A percentile compares a stretch with the other conserved stretches of the same genome.
Evolutionary conservation across 2,888 invertebrate species (phyloP).

Genomic region (Acanthosoma haemorrhoidale): DNA sequence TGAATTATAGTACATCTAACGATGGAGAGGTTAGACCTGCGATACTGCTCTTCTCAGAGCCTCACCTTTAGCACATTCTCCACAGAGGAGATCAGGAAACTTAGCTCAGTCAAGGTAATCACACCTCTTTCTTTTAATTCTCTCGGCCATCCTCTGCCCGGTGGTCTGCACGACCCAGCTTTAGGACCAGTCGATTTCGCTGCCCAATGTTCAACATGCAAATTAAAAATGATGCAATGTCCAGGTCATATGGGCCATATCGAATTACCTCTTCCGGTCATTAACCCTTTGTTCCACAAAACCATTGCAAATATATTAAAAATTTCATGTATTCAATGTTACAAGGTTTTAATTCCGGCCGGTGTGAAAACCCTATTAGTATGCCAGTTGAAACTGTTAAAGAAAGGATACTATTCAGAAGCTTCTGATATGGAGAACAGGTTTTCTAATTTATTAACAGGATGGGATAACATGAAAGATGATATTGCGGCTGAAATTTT

Average conservation of each 20-base stretch:
- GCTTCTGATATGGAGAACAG: slow-evolving; percentile 54
- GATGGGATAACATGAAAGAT: background rate
- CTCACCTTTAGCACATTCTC: slow-evolving; percentile 67
- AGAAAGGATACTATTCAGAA: slow-evolving; percentile 66
- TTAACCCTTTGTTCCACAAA: slow-evolving; percentile 84
- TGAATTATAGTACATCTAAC: too few species aligned
- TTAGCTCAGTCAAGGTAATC: slow-evolving; percentile 76
- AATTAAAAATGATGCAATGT: slow-evolving; percentile 60
- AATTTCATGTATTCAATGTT: slow-evolving; percentile 66
- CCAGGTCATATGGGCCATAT: slow-evolving; percentile 95
- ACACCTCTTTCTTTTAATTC: slow-evolving; percentile 74
- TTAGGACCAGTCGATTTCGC: slow-evolving; percentile 65
- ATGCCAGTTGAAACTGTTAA: slow-evolving; percentile 64
- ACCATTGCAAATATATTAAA: slow-evolving; percentile 62
- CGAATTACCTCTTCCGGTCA: slow-evolving; percentile 76
- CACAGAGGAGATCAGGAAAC: slow-evolving; percentile 66
- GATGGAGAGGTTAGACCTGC: slow-evolving; percentile 24
- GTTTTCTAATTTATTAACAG: background rate
- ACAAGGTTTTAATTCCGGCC: slow-evolving; percentile 61
- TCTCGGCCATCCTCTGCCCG: slow-evolving; percentile 71
- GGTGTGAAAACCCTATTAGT: slow-evolving; percentile 54
- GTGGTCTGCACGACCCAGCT: slow-evolving; percentile 85
- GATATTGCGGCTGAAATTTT: background rate
- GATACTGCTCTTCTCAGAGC: slow-evolving; percentile 40
- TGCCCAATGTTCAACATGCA: slow-evolving; percentile 78